These are phyloP conservation scores for Clusia tigrina DNA, from an alignment of 2,888 invertebrate genomes.

Conservation along the genomic window DNA sequence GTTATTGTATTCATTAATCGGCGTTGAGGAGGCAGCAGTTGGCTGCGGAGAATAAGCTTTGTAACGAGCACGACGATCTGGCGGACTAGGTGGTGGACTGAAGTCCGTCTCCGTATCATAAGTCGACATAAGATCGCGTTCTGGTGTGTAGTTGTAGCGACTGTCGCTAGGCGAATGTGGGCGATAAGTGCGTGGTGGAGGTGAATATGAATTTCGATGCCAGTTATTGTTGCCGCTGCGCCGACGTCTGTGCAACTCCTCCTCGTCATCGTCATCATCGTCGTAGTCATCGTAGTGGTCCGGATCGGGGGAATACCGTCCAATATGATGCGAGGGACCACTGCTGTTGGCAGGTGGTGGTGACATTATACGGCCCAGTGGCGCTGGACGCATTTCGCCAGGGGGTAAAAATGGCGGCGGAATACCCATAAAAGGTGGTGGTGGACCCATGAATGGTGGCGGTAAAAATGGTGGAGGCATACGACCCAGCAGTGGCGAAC, in stretches of 20 bases:
- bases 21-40: slow-evolving; percentile 24
- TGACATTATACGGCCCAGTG: slow-evolving; percentile 68
- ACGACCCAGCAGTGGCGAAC: slow-evolving; percentile 64
- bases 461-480: slow-evolving; percentile 69
- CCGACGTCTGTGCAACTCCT: slow-evolving; percentile 35
- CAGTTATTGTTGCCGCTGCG: slow-evolving; percentile 45
- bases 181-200: slow-evolving; percentile 58
- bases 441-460: slow-evolving; percentile 73
- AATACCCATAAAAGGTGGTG: slow-evolving; percentile 71
- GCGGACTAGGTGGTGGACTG: slow-evolving; percentile 72
- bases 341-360: slow-evolving; percentile 61
- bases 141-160: slow-evolving; percentile 68
- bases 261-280: slow-evolving; percentile 46
- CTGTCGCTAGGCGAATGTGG: slow-evolving; percentile 63
- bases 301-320: slow-evolving; percentile 39
- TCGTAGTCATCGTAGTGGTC: slow-evolving; percentile 40
- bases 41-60: slow-evolving; percentile 32
- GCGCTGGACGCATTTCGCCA: slow-evolving; percentile 68
- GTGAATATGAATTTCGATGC: slow-evolving; percentile 54
- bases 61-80: slow-evolving; percentile 43
- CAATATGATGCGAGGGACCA: slow-evolving; percentile 34
- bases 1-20: slow-evolving; percentile 22
- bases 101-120: slow-evolving; percentile 74
- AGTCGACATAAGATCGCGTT: slow-evolving; percentile 64
- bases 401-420: slow-evolving; percentile 69